Evolutionary conservation across 2,113 vertebrate species (phyloP).

Genomic region (Casuarius casuarius): DNA sequence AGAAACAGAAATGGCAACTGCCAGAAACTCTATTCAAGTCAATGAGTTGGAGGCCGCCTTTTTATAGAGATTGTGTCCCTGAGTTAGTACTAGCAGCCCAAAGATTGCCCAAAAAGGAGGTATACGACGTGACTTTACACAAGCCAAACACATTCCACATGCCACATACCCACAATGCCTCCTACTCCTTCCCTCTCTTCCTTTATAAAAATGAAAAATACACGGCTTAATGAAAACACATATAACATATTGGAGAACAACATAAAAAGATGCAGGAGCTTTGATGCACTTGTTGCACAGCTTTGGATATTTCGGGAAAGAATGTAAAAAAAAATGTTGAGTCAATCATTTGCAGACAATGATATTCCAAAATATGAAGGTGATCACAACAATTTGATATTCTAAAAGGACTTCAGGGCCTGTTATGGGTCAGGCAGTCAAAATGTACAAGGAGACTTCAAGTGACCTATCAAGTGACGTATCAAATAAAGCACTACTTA

Average conservation of each 20-base stretch:
- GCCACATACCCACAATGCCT: not conserved
- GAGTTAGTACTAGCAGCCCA: not conserved
- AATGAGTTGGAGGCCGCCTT: not conserved
- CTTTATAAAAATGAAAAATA: not conserved
- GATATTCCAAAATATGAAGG: not conserved
- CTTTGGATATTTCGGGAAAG: not conserved
- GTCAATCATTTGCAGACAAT: not conserved
- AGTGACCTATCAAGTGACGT: not conserved
- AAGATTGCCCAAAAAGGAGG: not conserved
- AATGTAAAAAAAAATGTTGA: not conserved
- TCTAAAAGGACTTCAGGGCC: not conserved
- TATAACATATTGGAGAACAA: not conserved
- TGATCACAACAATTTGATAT: not conserved
- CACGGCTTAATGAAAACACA: not conserved
- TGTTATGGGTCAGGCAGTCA: not conserved
- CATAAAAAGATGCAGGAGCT: not conserved
- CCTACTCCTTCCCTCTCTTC: not conserved
- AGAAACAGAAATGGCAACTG: not conserved
- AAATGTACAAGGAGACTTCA: not conserved
- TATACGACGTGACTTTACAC: not conserved
- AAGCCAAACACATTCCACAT: not conserved
- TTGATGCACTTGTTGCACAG: not conserved
- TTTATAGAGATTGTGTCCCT: not conserved
- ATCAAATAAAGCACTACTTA: not conserved
- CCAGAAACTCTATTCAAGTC: not conserved